phyloP scores from a whole-genome alignment of 35 echinoderm and acorn worm genomes.

The Antedon bifida region DNA sequence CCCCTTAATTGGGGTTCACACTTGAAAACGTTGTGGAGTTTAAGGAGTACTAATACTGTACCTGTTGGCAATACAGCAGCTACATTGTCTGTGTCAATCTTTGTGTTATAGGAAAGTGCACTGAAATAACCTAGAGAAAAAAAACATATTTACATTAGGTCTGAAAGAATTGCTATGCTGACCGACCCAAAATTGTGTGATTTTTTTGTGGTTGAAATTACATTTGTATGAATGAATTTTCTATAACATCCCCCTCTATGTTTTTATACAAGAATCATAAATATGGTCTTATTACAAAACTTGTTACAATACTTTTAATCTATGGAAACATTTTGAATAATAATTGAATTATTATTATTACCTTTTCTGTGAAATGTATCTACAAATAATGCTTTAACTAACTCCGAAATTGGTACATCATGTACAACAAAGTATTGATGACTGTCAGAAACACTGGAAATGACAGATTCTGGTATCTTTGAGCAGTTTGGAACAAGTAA shows the following conservation, averaged over 20 bases:
- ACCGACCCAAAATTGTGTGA: too few relatives aligned
- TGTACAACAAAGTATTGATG: background rate
- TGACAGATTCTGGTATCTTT: background rate
- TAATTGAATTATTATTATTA: too few relatives aligned
- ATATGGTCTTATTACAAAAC: too few relatives aligned
- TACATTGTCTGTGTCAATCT: slow-evolving; percentile 33
- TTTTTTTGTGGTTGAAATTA: too few relatives aligned
- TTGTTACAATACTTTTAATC: too few relatives aligned
- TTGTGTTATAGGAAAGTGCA: slow-evolving; percentile 18
- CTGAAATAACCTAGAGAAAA: slow-evolving; percentile 22
- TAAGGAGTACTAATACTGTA: background rate
- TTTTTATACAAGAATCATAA: too few relatives aligned
- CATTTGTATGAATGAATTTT: too few relatives aligned
- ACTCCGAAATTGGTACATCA: slow-evolving; percentile 8
- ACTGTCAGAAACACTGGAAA: background rate
- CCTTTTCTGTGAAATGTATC: slow-evolving; percentile 21
- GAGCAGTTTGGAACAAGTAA: background rate
- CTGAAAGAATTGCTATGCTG: too few relatives aligned
- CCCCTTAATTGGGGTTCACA: too few relatives aligned
- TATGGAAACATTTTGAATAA: too few relatives aligned
- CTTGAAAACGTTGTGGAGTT: too few relatives aligned
- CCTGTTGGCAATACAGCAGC: slow-evolving; percentile 38
- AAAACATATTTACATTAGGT: background rate
- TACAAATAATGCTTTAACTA: slow-evolving; percentile 5
- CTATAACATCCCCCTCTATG: too few relatives aligned